Conservation (phyloP, 2,888 invertebrate genomes). For the Napeogenes sylphis region DNA sequence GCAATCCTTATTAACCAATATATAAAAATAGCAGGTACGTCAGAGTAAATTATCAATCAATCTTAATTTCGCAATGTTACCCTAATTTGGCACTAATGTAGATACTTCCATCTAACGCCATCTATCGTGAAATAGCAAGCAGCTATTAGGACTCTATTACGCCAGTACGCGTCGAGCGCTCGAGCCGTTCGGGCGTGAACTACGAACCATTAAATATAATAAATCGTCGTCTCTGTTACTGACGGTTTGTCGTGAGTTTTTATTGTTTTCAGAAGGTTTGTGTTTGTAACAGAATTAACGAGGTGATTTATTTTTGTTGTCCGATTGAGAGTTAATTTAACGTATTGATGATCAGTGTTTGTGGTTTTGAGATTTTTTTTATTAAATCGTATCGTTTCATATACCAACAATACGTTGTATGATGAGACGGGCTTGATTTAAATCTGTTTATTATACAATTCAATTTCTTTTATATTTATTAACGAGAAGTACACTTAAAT, state of each 20-base stretch:
- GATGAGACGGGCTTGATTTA: no score
- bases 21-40: constrained; percentile 4
- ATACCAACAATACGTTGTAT: no score
- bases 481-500: no score
- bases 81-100: neutral
- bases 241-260: constrained; percentile 37
- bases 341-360: no score
- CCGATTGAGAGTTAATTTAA: no score
- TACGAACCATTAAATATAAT: constrained; percentile 43
- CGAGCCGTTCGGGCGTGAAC: constrained; percentile 39
- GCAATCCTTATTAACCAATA: neutral
- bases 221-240: constrained; percentile 43
- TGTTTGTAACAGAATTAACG: neutral
- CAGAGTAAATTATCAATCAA: constrained; percentile 1
- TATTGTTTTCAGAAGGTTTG: constrained; percentile 19
- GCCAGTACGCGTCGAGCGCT: constrained; percentile 23
- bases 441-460: no score
- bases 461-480: no score
- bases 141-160: constrained; percentile 24
- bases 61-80: constrained; percentile 8
- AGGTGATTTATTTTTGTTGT: constrained; percentile 5
- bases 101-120: constrained; percentile 15
- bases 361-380: no score
- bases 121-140: constrained; percentile 14
- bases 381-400: no score